phyloP scores from a whole-genome alignment of 2,888 invertebrate species.

The Melinopterus prodromus region DNA sequence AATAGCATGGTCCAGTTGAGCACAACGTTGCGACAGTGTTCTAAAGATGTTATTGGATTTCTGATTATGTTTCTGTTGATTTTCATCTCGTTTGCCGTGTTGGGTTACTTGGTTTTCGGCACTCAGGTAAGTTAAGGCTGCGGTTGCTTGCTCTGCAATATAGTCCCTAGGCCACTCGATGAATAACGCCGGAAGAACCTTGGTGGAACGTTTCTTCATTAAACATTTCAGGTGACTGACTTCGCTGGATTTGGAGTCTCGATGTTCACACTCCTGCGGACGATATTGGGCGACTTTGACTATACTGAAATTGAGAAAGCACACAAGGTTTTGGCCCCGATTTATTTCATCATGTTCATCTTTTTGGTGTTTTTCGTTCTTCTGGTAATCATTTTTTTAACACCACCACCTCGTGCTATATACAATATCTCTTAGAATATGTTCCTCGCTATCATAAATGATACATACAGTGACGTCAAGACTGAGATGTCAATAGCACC shows the following conservation, averaged over 20 bases:
- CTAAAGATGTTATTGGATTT: conserved; percentile 75
- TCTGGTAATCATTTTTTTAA: conserved; percentile 61
- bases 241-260: conserved; percentile 70
- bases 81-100: conserved; percentile 78
- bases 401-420: conserved; percentile 35
- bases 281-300: conserved; percentile 80
- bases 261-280: conserved; percentile 74
- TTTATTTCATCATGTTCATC: conserved; percentile 78
- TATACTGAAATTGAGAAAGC: conserved; percentile 72
- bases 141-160: background rate
- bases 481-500: conserved; percentile 67
- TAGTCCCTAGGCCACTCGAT: conserved; percentile 40
- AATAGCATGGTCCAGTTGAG: conserved; percentile 79
- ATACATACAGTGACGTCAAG: conserved; percentile 79
- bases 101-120: conserved; percentile 79
- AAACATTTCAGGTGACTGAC: conserved; percentile 57
- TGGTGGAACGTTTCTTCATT: background rate
- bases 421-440: conserved; percentile 65
- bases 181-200: background rate
- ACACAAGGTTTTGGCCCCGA: conserved; percentile 74
- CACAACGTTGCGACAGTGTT: conserved; percentile 72
- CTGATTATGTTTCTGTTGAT: conserved; percentile 80
- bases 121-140: conserved; percentile 63
- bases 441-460: conserved; percentile 84
- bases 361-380: conserved; percentile 81